Evolutionary conservation across 2,797 vertebrate genomes (phyloP).

Genomic region (Propithecus deckenii): DNA sequence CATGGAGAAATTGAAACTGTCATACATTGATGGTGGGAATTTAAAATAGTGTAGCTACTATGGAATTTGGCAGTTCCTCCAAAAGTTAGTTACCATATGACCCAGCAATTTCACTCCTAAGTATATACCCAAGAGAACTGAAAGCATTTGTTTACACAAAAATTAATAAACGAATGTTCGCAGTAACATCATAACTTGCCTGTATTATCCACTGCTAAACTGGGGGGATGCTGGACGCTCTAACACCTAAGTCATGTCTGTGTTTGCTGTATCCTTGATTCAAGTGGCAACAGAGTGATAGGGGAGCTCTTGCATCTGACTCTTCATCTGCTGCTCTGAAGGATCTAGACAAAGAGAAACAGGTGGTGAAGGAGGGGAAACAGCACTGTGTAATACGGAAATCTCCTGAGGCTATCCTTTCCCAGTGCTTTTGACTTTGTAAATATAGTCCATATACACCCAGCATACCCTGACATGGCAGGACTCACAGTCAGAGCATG

Average conservation of each 20-base stretch:
- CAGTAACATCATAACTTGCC: neutral
- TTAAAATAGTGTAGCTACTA: neutral
- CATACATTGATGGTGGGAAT: neutral
- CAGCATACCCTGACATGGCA: neutral
- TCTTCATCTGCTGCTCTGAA: neutral
- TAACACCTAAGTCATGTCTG: neutral
- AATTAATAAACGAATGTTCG: neutral
- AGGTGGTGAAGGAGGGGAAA: neutral
- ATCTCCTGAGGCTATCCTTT: neutral
- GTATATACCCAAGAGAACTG: neutral
- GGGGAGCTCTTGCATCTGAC: neutral
- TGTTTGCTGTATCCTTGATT: neutral
- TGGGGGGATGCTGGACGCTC: accelerated
- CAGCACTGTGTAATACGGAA: neutral
- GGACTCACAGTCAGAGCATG: neutral
- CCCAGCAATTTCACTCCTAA: neutral
- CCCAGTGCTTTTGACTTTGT: neutral
- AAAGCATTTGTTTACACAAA: neutral
- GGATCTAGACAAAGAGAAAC: neutral
- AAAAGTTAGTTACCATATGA: neutral
- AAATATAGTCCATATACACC: neutral
- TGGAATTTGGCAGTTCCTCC: neutral
- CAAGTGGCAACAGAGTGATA: neutral
- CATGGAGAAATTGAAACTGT: neutral
- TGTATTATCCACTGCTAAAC: neutral